Evolutionary conservation across 2,888 invertebrate species (phyloP), one percentile per base, ranked within the genome.

Genomic region (Steinernema scapterisci): DNA sequence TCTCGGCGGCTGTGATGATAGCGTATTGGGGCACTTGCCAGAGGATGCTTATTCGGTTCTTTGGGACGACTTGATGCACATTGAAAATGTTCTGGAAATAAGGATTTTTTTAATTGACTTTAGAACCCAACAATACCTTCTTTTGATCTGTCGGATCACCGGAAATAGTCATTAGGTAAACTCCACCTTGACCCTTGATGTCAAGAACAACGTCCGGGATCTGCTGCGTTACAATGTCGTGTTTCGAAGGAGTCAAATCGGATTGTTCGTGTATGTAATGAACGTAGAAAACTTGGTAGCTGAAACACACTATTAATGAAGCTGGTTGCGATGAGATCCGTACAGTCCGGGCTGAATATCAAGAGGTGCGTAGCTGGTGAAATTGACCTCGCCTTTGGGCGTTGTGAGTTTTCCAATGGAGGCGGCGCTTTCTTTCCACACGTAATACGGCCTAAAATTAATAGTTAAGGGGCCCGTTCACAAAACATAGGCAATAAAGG

Each of bases 1-100:
- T 86, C 80, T 89, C 89, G 6, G 87, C 89, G 0, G 87, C 78
- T 0, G 89, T 89, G 74, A 89, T 87, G n/a, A 89, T 73, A 31
- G 88, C 74, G 79, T 89, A 89, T 81, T 89, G 89, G 0, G 88
- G 88, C 11, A 44, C 31, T 56, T 79, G 79, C 79, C 79, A 80
- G 6, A 78, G 71, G 46, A 79, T 80, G 72, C 75, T 77, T 11
- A 80, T 73, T 45, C 73, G 56, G 46, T 80, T 80, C 51, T 72
- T 70, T 3, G 43, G 77, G 9, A 80, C 77, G 11, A 80, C 63
- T 9, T 16, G 11, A 31, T 63, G 63, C 1, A 63, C 63, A n/a
- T 63, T 63, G 63, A 31, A 63, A n/a, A 63, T 11, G 31, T 63
- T 63, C 25, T 38, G 38, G 9, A 38, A 9, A n/a, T n/a, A n/a